Conservation (phyloP, 2,113 vertebrate genomes). For the Cathartes aura region DNA sequence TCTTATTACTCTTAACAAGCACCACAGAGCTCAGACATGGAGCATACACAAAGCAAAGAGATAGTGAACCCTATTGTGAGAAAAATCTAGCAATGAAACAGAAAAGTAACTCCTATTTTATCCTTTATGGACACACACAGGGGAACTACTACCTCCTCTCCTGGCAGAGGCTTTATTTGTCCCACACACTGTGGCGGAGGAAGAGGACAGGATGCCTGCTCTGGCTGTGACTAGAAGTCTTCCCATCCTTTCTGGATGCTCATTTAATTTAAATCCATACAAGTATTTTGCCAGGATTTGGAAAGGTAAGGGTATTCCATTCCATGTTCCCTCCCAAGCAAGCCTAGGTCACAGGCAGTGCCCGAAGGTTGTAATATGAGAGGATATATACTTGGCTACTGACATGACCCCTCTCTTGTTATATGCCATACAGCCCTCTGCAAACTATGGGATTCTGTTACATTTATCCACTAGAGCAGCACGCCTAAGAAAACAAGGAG, state of each 20-base stretch:
- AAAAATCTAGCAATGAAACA: background rate
- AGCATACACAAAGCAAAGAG: background rate
- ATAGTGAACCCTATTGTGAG: background rate
- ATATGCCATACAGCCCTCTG: background rate
- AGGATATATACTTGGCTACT: background rate
- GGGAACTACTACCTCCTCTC: background rate
- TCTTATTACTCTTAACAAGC: background rate
- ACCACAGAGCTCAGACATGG: background rate
- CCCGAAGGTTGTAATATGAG: background rate
- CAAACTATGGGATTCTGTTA: background rate
- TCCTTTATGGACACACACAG: background rate
- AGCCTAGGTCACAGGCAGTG: background rate
- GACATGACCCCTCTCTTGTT: background rate
- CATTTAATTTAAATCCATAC: background rate
- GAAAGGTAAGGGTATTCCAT: background rate
- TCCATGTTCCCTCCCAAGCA: background rate
- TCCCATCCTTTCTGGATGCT: background rate
- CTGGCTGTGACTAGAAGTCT: background rate
- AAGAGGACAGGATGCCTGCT: background rate
- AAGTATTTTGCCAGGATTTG: background rate
- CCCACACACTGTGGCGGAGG: background rate
- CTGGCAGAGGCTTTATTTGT: background rate
- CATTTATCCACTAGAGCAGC: background rate
- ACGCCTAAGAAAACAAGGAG: background rate
- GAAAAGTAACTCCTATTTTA: background rate